Percentiles rank a stretch among this genome's conserved stretches.
phyloP scores from a whole-genome alignment of 2,888 invertebrate genomes.

The Catotricha subobsoleta region DNA sequence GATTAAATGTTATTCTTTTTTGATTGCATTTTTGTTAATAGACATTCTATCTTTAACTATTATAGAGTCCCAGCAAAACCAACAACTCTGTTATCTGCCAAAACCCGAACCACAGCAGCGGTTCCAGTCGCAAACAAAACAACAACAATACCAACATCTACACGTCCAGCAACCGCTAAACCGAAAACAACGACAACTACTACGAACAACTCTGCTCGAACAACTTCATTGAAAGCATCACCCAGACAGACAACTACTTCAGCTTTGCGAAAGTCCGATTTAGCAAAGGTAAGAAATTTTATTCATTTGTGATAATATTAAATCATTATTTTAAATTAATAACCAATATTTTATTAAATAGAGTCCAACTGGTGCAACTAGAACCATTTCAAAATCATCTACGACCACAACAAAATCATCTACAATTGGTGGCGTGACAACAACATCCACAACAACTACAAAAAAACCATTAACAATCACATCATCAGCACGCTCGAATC shows the following conservation, averaged over 20 bases:
- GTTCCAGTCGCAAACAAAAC: too few species aligned
- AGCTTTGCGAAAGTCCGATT: too few species aligned
- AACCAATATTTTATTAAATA: neutral
- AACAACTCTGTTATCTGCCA: too few species aligned
- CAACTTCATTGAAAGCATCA: slow-evolving; percentile 19
- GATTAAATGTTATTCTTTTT: too few species aligned
- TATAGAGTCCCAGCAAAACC: too few species aligned
- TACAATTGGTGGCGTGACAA: neutral
- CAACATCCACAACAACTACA: neutral
- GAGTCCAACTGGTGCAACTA: neutral
- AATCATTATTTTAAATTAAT: neutral
- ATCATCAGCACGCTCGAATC: neutral
- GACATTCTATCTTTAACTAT: too few species aligned
- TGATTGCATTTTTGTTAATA: too few species aligned
- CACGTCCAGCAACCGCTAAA: slow-evolving; percentile 1
- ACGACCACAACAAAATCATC: neutral
- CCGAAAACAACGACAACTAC: neutral
- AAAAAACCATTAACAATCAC: neutral
- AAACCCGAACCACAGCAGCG: too few species aligned
- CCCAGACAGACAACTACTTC: slow-evolving; percentile 22
- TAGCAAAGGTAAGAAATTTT: slow-evolving; percentile 16
- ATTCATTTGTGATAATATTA: neutral
- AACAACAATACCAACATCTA: too few species aligned
- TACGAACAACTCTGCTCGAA: slow-evolving; percentile 2
- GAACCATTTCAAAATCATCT: neutral